phyloP scores from a whole-genome alignment of 2,888 invertebrate genomes.

The Phyto melanocephala region DNA sequence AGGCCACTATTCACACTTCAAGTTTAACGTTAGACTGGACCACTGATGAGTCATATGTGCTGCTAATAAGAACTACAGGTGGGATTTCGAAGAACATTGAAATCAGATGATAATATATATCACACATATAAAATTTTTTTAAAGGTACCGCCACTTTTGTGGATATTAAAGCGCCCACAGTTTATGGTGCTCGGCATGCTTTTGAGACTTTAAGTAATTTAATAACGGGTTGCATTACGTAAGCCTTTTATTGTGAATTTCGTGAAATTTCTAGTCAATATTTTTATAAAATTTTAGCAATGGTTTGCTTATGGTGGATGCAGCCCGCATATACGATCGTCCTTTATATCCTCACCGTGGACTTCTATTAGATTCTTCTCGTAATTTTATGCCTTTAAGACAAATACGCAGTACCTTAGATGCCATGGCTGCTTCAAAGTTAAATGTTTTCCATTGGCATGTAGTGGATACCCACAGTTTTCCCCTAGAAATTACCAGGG shows the following conservation, averaged over 20 bases:
- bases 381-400: slow-evolving; percentile 89
- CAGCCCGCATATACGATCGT: slow-evolving; percentile 85
- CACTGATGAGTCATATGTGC: slow-evolving; percentile 85
- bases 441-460: slow-evolving; percentile 97
- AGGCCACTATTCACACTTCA: slow-evolving; percentile 80
- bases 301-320: slow-evolving; percentile 82
- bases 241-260: slow-evolving; percentile 29
- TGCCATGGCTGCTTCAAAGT: slow-evolving; percentile 91
- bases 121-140: background rate
- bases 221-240: slow-evolving; percentile 77
- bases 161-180: slow-evolving; percentile 81
- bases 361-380: slow-evolving; percentile 90
- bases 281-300: slow-evolving; percentile 71
- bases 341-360: slow-evolving; percentile 93
- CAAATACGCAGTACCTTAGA: slow-evolving; percentile 85
- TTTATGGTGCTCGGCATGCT: slow-evolving; percentile 87
- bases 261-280: background rate
- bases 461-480: slow-evolving; percentile 95
- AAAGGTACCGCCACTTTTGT: slow-evolving; percentile 80
- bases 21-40: slow-evolving; percentile 82
- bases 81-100: background rate
- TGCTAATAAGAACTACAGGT: slow-evolving; percentile 82
- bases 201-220: slow-evolving; percentile 88
- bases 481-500: slow-evolving; percentile 87
- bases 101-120: background rate